Evolutionary conservation across 1,140 invertebrate species (phyloP).

Genomic region (Brachionus rubens): DNA sequence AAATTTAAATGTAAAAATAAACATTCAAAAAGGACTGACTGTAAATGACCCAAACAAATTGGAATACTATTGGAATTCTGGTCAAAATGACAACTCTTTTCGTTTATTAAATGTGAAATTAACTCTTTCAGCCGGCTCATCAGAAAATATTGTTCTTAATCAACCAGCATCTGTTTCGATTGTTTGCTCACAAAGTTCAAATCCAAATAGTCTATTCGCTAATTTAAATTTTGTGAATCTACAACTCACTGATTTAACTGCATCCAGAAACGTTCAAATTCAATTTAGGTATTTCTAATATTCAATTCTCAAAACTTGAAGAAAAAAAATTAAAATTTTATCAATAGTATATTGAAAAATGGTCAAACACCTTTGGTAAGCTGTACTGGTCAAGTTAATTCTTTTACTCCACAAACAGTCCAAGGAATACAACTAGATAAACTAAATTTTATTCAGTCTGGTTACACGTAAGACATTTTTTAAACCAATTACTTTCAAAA

Average conservation of each 20-base stretch:
- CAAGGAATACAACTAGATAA: not conserved
- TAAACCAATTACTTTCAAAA: not conserved
- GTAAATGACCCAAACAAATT: not conserved
- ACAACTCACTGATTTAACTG: not conserved
- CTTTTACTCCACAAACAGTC: not conserved
- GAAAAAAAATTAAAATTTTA: not conserved
- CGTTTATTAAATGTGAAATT: not conserved
- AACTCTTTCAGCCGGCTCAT: not conserved
- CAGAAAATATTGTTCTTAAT: not conserved
- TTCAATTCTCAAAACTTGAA: not conserved
- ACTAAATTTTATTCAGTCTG: not conserved
- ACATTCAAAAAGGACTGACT: not conserved
- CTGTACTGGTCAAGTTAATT: not conserved
- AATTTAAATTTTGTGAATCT: not conserved
- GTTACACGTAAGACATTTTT: not conserved
- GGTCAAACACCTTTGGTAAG: conserved; percentile 8
- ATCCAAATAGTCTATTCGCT: not conserved
- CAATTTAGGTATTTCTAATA: not conserved
- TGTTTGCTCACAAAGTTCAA: not conserved
- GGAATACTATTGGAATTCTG: conserved; percentile 14
- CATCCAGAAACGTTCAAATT: conserved; percentile 4
- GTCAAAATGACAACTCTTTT: not conserved
- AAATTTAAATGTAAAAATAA: not conserved
- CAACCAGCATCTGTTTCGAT: conserved; percentile 14
- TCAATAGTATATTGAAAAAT: not conserved